These are phyloP conservation scores for Toxotes lorentzi DNA, from an alignment of 2,797 vertebrate genomes.

Conservation along the genomic window DNA sequence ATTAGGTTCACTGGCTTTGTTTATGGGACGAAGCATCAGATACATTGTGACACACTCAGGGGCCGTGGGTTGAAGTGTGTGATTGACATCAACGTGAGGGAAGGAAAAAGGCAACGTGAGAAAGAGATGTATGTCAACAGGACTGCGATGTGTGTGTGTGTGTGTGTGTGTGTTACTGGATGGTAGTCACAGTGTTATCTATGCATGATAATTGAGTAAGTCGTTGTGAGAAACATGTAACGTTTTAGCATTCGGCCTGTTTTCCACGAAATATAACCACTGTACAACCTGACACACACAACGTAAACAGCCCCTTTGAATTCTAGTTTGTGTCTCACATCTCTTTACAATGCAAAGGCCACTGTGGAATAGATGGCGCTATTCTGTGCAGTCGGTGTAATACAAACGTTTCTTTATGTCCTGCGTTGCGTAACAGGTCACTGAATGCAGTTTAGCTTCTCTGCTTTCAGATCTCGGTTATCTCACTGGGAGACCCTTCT, in stretches of 20 bases:
- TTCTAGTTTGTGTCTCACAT: slow-evolving; percentile 16
- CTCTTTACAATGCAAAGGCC: slow-evolving; percentile 36
- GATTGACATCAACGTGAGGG: slow-evolving; percentile 33
- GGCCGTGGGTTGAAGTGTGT: slow-evolving; percentile 1
- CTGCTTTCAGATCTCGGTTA: slow-evolving; percentile 57
- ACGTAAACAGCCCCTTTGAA: slow-evolving; percentile 19
- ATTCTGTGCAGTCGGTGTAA: slow-evolving; percentile 13
- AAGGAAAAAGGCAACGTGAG: slow-evolving; percentile 31
- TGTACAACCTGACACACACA: slow-evolving; percentile 5
- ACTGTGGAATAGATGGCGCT: slow-evolving; percentile 13
- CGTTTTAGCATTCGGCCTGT: background rate
- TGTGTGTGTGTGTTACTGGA: slow-evolving; percentile 3
- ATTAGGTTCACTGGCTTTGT: slow-evolving; percentile 39
- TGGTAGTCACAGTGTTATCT: slow-evolving; percentile 10
- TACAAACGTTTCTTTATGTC: slow-evolving; percentile 36
- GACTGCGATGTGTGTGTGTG: background rate
- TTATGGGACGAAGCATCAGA: slow-evolving; percentile 43
- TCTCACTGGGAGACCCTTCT: slow-evolving; percentile 42
- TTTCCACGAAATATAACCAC: background rate
- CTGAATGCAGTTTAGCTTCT: slow-evolving; percentile 32
- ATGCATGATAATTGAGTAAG: slow-evolving; percentile 1
- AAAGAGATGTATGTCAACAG: slow-evolving; percentile 23
- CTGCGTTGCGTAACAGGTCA: slow-evolving; percentile 39
- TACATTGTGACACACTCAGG: slow-evolving; percentile 40
- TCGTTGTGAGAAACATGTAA: background rate